Percentiles rank a stretch among this genome's conserved stretches.
Evolutionary conservation across 2,888 invertebrate species (phyloP).

Genomic region (Drosophila testacea): DNA sequence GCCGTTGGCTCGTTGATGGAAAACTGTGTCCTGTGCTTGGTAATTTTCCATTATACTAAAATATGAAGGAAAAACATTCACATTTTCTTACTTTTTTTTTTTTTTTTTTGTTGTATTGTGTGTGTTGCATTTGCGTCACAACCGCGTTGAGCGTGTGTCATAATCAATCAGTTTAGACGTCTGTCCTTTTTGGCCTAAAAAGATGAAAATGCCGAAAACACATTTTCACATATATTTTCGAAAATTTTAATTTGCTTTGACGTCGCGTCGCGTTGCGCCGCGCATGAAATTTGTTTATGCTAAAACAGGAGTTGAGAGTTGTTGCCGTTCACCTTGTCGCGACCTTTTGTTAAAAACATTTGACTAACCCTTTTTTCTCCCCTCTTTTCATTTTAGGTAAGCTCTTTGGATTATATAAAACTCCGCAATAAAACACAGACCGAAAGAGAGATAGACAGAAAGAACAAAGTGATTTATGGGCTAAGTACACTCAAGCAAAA

Average conservation of each 20-base stretch:
- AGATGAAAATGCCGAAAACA: constrained; percentile 1
- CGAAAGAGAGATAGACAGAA: neutral
- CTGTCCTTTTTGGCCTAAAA: neutral
- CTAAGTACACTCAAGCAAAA: constrained; percentile 45
- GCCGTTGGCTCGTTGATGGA: constrained; percentile 9
- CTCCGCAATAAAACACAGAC: neutral
- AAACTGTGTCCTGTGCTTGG: constrained; percentile 24
- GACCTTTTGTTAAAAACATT: constrained; percentile 43
- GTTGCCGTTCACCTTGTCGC: constrained; percentile 41
- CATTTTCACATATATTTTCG: constrained; percentile 2
- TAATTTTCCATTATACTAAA: constrained; percentile 62
- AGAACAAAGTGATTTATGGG: constrained; percentile 47
- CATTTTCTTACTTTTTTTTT: no score
- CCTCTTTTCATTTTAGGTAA: constrained; percentile 58
- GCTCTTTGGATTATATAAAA: constrained; percentile 38
- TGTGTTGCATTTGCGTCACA: constrained; percentile 68
- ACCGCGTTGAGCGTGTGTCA: constrained; percentile 38
- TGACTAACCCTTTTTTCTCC: constrained; percentile 35
- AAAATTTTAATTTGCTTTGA: constrained; percentile 29
- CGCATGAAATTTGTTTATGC: constrained; percentile 6
- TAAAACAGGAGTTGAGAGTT: constrained; percentile 3
- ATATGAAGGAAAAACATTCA: constrained; percentile 40
- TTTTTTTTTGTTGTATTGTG: neutral
- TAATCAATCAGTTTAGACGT: constrained; percentile 60
- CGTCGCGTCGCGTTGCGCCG: constrained; percentile 24